Conservation (phyloP, 1,140 invertebrate genomes). For the Thaumetopoea pityocampa region DNA sequence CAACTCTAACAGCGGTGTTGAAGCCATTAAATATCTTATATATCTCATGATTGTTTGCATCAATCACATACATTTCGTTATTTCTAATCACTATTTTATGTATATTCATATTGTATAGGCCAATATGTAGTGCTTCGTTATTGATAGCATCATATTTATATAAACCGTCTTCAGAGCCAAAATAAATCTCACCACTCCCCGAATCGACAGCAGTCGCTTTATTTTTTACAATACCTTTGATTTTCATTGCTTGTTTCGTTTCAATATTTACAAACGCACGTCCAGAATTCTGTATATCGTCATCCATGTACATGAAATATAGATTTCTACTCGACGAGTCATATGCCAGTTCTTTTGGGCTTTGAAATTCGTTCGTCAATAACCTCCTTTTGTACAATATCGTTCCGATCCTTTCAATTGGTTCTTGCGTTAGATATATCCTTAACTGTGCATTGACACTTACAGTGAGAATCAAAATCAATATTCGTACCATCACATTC, state of each 20-base stretch:
- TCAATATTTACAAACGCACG: conserved; percentile 53
- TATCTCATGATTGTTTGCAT: conserved; percentile 57
- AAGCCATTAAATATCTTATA: conserved; percentile 47
- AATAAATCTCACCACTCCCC: conserved; percentile 56
- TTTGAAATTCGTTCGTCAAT: conserved; percentile 39
- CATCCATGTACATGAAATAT: conserved; percentile 68
- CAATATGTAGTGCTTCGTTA: conserved; percentile 47
- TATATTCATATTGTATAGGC: conserved; percentile 58
- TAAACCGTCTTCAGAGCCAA: conserved; percentile 58
- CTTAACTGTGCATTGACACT: conserved; percentile 33
- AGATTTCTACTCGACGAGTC: conserved; percentile 56
- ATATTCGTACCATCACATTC: conserved; percentile 4
- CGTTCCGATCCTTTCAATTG: conserved; percentile 44
- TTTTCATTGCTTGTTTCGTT: conserved; percentile 48
- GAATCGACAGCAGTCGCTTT: conserved; percentile 58
- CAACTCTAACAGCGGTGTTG: conserved; percentile 31
- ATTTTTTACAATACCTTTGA: conserved; percentile 51
- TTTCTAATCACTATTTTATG: conserved; percentile 57
- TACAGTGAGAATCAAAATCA: conserved; percentile 2
- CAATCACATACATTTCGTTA: conserved; percentile 56
- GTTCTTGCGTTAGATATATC: conserved; percentile 46
- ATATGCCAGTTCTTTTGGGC: conserved; percentile 54
- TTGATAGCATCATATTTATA: conserved; percentile 53
- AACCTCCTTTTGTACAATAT: conserved; percentile 55
- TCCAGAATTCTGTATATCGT: conserved; percentile 53